Evolutionary conservation across 2,113 vertebrate genomes (phyloP).

Genomic region (Brachyhypopomus gauderio): DNA sequence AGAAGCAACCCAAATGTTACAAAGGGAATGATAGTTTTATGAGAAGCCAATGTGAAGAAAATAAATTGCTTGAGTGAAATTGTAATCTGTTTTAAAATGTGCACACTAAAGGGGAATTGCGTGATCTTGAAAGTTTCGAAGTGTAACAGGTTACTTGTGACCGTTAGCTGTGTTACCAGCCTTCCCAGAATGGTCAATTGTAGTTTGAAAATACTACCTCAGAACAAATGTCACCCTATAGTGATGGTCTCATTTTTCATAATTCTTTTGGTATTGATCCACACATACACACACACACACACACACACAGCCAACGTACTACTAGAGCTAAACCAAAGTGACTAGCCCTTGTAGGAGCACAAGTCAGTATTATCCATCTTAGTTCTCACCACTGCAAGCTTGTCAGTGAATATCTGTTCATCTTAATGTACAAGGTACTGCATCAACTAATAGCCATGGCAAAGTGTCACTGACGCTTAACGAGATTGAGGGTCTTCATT

Average conservation of each 20-base stretch:
- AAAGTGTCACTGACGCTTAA: background rate
- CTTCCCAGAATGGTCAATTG: background rate
- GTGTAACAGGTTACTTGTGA: background rate
- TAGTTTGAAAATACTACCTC: background rate
- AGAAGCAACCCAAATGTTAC: no score
- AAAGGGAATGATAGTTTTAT: no score
- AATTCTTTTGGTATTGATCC: constrained; percentile 31
- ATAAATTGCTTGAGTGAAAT: no score
- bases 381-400: background rate
- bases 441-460: background rate
- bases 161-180: no score
- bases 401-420: background rate
- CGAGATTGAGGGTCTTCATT: background rate
- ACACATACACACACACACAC: constrained; percentile 3
- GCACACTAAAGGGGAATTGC: background rate
- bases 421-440: background rate
- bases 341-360: background rate
- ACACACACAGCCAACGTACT: background rate
- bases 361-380: background rate
- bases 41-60: no score
- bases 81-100: background rate
- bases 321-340: background rate
- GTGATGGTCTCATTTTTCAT: constrained; percentile 12
- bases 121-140: background rate
- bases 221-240: background rate